Conservation (phyloP, 1,140 invertebrate species). For the Saxidomus purpurata region DNA sequence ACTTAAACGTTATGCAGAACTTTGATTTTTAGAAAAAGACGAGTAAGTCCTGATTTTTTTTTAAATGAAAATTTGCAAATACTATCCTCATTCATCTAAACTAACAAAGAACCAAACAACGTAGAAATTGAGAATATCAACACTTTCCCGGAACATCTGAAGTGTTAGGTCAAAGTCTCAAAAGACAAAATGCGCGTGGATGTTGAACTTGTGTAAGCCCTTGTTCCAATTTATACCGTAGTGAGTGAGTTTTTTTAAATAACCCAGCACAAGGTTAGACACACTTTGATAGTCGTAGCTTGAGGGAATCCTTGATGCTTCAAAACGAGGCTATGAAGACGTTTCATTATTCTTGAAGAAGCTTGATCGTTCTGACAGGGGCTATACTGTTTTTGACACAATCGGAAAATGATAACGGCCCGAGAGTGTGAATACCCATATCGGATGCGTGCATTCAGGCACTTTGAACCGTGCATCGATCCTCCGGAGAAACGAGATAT, state of each 20-base stretch:
- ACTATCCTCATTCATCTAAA: background rate
- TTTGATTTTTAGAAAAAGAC: conserved; percentile 56
- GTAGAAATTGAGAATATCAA: background rate
- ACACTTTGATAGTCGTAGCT: conserved; percentile 47
- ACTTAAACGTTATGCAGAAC: background rate
- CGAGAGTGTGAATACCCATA: conserved; percentile 57
- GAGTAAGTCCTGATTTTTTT: background rate
- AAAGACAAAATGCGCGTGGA: conserved; percentile 47
- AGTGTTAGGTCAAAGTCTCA: background rate
- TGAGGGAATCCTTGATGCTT: conserved; percentile 58
- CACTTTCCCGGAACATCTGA: background rate
- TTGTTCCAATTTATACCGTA: conserved; percentile 1
- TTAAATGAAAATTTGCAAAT: background rate
- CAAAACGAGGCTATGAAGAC: background rate
- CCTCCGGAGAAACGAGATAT: conserved; percentile 31
- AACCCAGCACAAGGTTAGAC: background rate
- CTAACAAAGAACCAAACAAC: conserved; percentile 29
- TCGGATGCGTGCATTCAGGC: conserved; percentile 32
- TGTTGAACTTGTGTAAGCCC: background rate
- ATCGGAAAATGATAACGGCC: conserved; percentile 42
- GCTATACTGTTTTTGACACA: conserved; percentile 52
- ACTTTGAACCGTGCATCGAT: conserved; percentile 48
- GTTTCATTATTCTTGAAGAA: conserved; percentile 59
- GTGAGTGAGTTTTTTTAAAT: conserved; percentile 3
- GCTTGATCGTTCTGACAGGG: conserved; percentile 54